Evolutionary conservation across 2,888 invertebrate genomes (phyloP).

Genomic region (Harpalus rufipes): DNA sequence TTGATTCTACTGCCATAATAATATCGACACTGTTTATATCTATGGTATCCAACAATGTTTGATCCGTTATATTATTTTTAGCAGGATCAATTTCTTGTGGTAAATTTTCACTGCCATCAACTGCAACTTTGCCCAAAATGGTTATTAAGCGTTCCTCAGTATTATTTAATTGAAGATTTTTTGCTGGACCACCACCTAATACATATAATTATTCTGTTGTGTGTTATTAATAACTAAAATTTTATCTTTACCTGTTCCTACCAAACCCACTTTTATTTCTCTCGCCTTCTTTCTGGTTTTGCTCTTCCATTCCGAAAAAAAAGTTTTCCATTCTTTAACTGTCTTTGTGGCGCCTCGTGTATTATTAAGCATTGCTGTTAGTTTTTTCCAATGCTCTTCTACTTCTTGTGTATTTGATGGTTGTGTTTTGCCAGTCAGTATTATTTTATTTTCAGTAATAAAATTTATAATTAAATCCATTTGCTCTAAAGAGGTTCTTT

Average conservation of each 20-base stretch:
- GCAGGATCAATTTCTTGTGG: slow-evolving; percentile 4
- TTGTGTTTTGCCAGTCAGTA: not conserved
- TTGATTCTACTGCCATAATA: slow-evolving; percentile 1
- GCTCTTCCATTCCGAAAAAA: not conserved
- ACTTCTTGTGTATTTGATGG: not conserved
- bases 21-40: slow-evolving; percentile 1
- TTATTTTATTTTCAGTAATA: slow-evolving; percentile 8
- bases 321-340: not conserved
- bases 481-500: not conserved
- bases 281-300: slow-evolving; percentile 9
- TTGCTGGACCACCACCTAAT: not conserved
- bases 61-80: not conserved
- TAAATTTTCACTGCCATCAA: slow-evolving; percentile 2
- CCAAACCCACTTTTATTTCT: slow-evolving; percentile 12
- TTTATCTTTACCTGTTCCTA: slow-evolving; percentile 10
- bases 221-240: not conserved
- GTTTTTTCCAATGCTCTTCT: not conserved
- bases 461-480: slow-evolving; percentile 8
- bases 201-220: not conserved
- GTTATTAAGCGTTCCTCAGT: slow-evolving; percentile 1
- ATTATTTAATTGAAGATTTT: not conserved
- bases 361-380: slow-evolving; percentile 1
- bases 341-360: not conserved
- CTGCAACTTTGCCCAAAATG: not conserved
- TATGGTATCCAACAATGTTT: not conserved